Base-by-base conservation (phyloP, 2,113 vertebrate species). In the Amazona guildingii region DNA sequence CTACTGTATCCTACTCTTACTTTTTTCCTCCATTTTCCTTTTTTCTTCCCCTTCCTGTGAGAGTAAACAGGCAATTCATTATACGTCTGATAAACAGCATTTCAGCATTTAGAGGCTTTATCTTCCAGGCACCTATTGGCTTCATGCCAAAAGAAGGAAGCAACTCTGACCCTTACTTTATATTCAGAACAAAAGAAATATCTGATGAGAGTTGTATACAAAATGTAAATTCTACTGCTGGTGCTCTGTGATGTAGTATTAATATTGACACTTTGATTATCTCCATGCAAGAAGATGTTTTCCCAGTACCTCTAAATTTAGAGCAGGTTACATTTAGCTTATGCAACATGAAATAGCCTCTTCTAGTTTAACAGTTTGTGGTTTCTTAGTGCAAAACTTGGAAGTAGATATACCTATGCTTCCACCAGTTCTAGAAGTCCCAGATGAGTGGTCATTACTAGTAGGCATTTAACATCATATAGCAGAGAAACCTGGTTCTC, bases 281-380 rank as follows among this genome's bases (percentile, higher is more conserved):
- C 88, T 97, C 88, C 37, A 17, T 92, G 86, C 89, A 94, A 86
- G 18, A 74, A 62, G 75, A 69, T 93, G 21, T 92, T 91, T 96
- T 93, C 88, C 90, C 52, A 12, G 21, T 76, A 90, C 49, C 80
- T 37, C n/a, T 91, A 80, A 80, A 91, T 97, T 93, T 85, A 90
- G 83, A 92, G 90, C 69, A 91, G 82, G 44, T 96, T 96, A 33
- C 24, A 14, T 95, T 96, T 96, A 37, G 82, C 89, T 94, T 92
- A 83, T 97, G 88, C 69, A 92, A 78, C 76, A 76, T 94, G 75
- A 95, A 91, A 81, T 95, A 80, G 61, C 70, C 63, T 94, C 48
- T 91, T 70, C 82, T 83, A 20, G 51, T 91, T 96, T 86, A 95
- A 95, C 85, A 94, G 64, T 83, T 90, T 73, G 11, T 92, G 54